These are phyloP conservation scores for Antheraea pernyi DNA, from an alignment of 1,140 invertebrate species.

Conservation along the genomic window DNA sequence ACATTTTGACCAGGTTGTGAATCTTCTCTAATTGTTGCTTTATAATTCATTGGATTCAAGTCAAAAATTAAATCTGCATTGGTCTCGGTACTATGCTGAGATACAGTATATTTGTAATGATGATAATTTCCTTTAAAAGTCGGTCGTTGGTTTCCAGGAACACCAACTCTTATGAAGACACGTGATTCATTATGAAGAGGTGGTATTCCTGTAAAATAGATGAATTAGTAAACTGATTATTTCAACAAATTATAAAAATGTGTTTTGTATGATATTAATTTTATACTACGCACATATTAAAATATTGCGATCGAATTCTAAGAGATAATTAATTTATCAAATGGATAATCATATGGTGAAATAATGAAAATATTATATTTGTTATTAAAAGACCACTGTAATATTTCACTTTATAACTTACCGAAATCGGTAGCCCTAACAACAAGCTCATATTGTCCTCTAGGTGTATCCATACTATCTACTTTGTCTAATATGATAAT, in stretches of 20 bases:
- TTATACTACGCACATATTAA: no score
- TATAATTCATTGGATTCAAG: conserved; percentile 83
- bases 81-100: conserved; percentile 40
- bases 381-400: background rate
- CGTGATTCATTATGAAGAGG: conserved; percentile 83
- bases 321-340: no score
- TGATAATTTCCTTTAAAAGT: conserved; percentile 87
- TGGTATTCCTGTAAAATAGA: conserved; percentile 72
- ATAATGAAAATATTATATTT: no score
- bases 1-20: conserved; percentile 84
- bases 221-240: conserved; percentile 2
- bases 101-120: conserved; percentile 67
- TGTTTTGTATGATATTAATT: background rate
- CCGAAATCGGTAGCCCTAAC: conserved; percentile 87
- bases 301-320: no score
- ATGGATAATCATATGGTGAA: no score
- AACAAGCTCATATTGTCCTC: conserved; percentile 85
- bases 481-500: conserved; percentile 82
- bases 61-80: conserved; percentile 72
- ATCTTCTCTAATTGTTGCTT: conserved; percentile 86
- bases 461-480: conserved; percentile 85
- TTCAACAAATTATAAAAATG: background rate
- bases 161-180: conserved; percentile 85
- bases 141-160: conserved; percentile 88
- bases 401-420: conserved; percentile 26